Evolutionary conservation across 2,888 invertebrate genomes (phyloP), one percentile per base, ranked within the genome.

Genomic region (Rotaria socialis): DNA sequence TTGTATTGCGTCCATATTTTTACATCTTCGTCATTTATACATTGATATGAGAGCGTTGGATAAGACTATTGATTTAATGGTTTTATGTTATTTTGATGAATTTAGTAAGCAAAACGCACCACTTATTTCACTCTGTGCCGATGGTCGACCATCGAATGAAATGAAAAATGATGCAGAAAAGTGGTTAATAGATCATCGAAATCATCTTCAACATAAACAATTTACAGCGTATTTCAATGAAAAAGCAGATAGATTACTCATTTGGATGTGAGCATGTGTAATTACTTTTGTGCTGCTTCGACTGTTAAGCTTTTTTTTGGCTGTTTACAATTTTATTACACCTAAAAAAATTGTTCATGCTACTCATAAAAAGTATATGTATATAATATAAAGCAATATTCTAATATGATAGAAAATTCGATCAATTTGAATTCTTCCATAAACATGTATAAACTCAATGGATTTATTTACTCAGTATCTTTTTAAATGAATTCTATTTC

Each of bases 71-170:
- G 80, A 80, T 47, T 24, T 47, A 14, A 47, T 80, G n/a, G 80
- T 80, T 80, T 47, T 80, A 47, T 80, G 47, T 80, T 80, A 47
- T 80, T n/a, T 47, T 22, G 47, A 43, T 43, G 80, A 80, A 80
- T 47, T 80, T 80, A 1, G 22, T 16, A 80, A 47, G 35, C 47
- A 80, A 47, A 8, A 80, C 1, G 80, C 47, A 5, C 80, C 80
- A n/a, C 19, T 80, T 4, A n/a, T 80, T 19, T 80, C 80, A 80
- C 11, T 80, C 6, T 80, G 80, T 47, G 47, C 47, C 6, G 80
- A 80, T 80, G 80, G 80, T 47, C 24, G 24, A 14, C 47, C 80
- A n/a, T 80, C 80, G 4, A 24, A 80, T 14, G 43, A 80, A 47
- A 80, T 80, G 80, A 80, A 80, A 47, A 24, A 11, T 22, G 24